Evolutionary conservation across 2,113 vertebrate genomes (phyloP), one percentile per base, ranked within the genome.

Genomic region (Carlito syrichta): DNA sequence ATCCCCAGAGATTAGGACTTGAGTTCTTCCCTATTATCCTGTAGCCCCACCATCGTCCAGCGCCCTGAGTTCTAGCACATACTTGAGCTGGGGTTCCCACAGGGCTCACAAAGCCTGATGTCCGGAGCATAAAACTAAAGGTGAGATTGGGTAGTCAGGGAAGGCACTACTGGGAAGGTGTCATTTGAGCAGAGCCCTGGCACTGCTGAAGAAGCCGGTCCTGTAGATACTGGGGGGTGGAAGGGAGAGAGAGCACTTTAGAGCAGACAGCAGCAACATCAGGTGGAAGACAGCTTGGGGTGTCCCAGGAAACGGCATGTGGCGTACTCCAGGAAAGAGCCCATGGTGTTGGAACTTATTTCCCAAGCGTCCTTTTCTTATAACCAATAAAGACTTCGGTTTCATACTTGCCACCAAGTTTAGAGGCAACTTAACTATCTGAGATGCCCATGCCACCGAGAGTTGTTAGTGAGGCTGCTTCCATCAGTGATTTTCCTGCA

Each of bases 221-320:
- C 83, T 35, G 3, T 0, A 23, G 35, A 2, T n/a, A 22, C 14
- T 1, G 8, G 4, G 54, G 38, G 40, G n/a, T n/a, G n/a, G n/a
- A n/a, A n/a, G n/a, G n/a, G n/a, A n/a, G n/a, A n/a, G 35, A 14
- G 45, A 12, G 50, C 2, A 2, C n/a, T 81, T 62, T 7, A 35
- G 52, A 19, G 6, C 4, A 0, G 19, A 7, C n/a, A 30, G 82
- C 52, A 38, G 5, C 43, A 11, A 19, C 0, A 0, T 6, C 32
- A 54, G 7, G 38, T 2, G 0, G 20, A 63, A 25, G 38, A 4
- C 27, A 79, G 50, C 32, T 27, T 3, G 16, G 38, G 60, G 43
- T 14, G 16, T 58, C 69, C 86, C 35, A 45, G 83, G 54, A 92
- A 45, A 71, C 8, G 2, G 68, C 8, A 20, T 10, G 12, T 48